Percentiles rank a stretch among this genome's conserved stretches.
Conservation (phyloP, 2,113 vertebrate species). For the Brachyhypopomus gauderio region DNA sequence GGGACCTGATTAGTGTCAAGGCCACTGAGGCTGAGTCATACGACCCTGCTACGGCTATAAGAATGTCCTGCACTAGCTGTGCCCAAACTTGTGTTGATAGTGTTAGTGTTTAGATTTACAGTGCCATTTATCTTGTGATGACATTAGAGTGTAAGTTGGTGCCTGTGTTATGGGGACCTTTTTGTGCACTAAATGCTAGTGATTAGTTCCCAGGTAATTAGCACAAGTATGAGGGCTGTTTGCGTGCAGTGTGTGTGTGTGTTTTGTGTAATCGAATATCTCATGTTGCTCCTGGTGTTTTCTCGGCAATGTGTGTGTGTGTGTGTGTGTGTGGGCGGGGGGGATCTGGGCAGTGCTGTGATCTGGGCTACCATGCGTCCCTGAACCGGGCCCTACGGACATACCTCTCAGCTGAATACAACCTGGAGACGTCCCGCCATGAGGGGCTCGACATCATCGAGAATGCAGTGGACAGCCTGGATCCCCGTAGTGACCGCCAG, state of each 20-base stretch:
- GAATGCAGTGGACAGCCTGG: constrained; percentile 95
- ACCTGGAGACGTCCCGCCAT: constrained; percentile 97
- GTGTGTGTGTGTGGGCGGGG: not conserved
- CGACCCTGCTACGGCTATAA: constrained; percentile 9
- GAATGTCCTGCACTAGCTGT: constrained; percentile 23
- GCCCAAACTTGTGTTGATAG: not conserved
- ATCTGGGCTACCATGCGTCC: constrained; percentile 95
- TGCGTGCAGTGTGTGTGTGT: not conserved
- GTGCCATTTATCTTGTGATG: not conserved
- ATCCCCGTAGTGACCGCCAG: constrained; percentile 94
- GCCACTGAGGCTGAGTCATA: constrained; percentile 20
- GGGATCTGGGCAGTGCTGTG: constrained; percentile 86
- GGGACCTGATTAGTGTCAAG: constrained; percentile 19
- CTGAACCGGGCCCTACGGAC: constrained; percentile 94
- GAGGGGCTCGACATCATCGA: constrained; percentile 98
- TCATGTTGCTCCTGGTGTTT: too few species aligned
- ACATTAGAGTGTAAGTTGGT: not conserved
- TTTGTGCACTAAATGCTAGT: not conserved
- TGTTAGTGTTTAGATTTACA: not conserved
- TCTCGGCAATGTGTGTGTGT: not conserved
- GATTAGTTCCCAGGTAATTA: not conserved
- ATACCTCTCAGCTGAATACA: constrained; percentile 96
- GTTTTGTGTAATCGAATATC: not conserved
- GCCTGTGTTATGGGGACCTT: not conserved
- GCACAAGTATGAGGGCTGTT: not conserved